These are phyloP conservation scores for Antitype chi DNA, from an alignment of 2,888 invertebrate species.

Conservation along the genomic window DNA sequence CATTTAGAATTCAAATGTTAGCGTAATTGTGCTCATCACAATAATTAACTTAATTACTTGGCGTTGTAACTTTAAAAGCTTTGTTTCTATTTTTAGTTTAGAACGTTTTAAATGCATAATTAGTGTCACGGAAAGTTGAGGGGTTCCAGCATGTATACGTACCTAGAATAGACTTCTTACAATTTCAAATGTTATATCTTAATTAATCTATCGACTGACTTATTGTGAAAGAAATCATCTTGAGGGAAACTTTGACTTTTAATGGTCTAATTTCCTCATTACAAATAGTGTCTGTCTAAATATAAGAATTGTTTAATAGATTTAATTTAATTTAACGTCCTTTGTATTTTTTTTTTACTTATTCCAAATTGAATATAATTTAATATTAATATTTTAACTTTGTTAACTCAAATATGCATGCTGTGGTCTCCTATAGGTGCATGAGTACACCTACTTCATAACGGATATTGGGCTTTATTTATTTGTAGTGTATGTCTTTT, in stretches of 20 bases:
- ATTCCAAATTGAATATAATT: no score
- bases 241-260: neutral
- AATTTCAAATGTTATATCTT: neutral
- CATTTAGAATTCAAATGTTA: conserved; percentile 56
- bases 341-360: no score
- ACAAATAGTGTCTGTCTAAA: no score
- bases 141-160: neutral
- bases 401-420: no score
- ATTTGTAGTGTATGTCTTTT: no score
- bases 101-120: conserved; percentile 20
- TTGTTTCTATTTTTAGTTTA: conserved; percentile 33
- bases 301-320: no score
- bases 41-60: conserved; percentile 61
- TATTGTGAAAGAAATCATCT: neutral
- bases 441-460: no score
- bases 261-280: no score
- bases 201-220: neutral
- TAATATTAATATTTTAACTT: no score
- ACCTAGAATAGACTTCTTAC: neutral
- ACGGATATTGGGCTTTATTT: no score
- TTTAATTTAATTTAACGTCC: no score
- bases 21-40: conserved; percentile 55
- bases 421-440: no score
- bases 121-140: conserved; percentile 4
- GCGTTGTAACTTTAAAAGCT: conserved; percentile 46